These are phyloP conservation scores for Monochamus saltuarius DNA, from an alignment of 1,140 invertebrate genomes.

Conservation along the genomic window DNA sequence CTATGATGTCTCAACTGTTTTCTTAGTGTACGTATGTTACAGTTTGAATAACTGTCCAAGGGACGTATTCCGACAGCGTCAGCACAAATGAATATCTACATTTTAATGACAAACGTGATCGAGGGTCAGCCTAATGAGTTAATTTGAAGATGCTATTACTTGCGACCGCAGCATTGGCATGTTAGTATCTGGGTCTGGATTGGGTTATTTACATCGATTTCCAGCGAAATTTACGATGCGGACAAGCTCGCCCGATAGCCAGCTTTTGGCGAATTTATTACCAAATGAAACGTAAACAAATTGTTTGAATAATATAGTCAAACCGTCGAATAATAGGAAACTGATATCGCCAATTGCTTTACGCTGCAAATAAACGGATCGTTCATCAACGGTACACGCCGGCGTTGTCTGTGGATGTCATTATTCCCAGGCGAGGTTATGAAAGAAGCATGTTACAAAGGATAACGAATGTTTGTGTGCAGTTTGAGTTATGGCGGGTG, in stretches of 20 bases:
- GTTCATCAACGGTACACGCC: too few species aligned
- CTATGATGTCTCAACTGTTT: too few species aligned
- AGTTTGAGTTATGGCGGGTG: background rate
- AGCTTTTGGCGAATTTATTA: slow-evolving; percentile 23
- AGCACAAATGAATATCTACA: too few species aligned
- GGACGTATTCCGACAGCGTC: too few species aligned
- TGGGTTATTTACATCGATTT: slow-evolving; percentile 14
- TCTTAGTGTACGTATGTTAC: too few species aligned
- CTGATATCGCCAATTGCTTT: slow-evolving; percentile 14
- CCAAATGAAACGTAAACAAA: slow-evolving; percentile 23
- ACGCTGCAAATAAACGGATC: background rate
- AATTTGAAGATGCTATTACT: slow-evolving; percentile 34
- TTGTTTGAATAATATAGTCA: slow-evolving; percentile 24
- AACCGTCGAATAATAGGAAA: slow-evolving; percentile 17
- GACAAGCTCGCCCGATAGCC: slow-evolving; percentile 19
- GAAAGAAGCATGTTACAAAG: too few species aligned
- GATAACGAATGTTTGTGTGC: too few species aligned
- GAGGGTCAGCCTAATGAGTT: slow-evolving; percentile 35
- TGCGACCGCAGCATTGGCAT: slow-evolving; percentile 24
- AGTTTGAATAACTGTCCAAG: too few species aligned
- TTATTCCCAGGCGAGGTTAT: too few species aligned
- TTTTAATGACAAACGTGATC: slow-evolving; percentile 27
- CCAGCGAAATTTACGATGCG: slow-evolving; percentile 25
- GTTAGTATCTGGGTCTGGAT: slow-evolving; percentile 15
- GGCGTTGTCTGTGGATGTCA: too few species aligned